Conservation (phyloP, 2,113 vertebrate genomes). For the Tenrec ecaudatus region DNA sequence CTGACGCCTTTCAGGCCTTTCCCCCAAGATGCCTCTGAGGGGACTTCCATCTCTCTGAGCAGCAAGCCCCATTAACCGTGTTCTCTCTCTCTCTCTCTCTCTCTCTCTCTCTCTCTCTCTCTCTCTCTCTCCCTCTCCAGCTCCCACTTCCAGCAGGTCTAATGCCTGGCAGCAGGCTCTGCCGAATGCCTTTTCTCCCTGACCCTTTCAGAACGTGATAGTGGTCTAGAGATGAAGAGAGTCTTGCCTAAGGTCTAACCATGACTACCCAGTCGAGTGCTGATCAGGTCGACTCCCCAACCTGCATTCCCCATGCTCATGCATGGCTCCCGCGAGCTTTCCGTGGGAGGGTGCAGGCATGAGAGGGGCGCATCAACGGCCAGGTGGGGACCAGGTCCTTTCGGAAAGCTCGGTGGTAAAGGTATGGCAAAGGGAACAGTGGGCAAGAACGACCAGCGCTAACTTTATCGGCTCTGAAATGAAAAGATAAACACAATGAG, state of each 20-base stretch:
- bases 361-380: too few relatives aligned
- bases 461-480: background rate
- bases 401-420: background rate
- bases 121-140: too few relatives aligned
- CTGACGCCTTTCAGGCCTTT: background rate
- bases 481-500: background rate
- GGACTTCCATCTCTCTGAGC: background rate
- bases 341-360: accelerated
- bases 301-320: background rate
- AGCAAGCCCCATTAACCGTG: background rate
- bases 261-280: accelerated
- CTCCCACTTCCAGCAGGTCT: background rate
- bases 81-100: too few relatives aligned
- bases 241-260: background rate
- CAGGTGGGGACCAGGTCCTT: background rate
- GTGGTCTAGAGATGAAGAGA: background rate
- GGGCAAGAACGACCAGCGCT: background rate
- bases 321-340: accelerated
- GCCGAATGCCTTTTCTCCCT: background rate
- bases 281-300: background rate
- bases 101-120: too few relatives aligned
- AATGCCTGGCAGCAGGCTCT: too few relatives aligned
- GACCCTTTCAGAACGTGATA: background rate
- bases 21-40: background rate
- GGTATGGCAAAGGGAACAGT: background rate